These are phyloP conservation scores for Galleria mellonella DNA, from an alignment of 1,140 invertebrate species.

Conservation along the genomic window DNA sequence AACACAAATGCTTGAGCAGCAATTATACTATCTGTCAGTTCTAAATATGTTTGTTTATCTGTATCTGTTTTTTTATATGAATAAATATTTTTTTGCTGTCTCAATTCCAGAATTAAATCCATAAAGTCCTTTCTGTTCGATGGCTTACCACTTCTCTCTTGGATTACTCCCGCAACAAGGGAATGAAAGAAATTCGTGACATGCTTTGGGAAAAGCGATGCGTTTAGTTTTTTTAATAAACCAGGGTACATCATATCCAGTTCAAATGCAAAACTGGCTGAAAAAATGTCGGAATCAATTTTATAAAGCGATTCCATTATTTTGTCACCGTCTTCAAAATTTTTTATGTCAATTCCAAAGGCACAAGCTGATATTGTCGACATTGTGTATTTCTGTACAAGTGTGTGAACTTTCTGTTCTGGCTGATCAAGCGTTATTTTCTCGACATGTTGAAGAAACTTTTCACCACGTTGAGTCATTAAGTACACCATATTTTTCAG, in stretches of 20 bases:
- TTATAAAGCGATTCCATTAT: constrained; percentile 13
- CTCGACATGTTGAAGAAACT: constrained; percentile 36
- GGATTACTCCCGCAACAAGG: constrained; percentile 15
- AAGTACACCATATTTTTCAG: constrained; percentile 74
- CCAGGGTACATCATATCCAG: constrained; percentile 36
- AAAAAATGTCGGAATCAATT: constrained; percentile 23
- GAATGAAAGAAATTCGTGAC: constrained; percentile 24
- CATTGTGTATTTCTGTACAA: constrained; percentile 56
- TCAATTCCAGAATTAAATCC: constrained; percentile 31
- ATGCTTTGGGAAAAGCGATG: constrained; percentile 22
- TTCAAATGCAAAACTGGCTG: constrained; percentile 14
- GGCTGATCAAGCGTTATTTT: constrained; percentile 10
- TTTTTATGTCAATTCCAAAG: constrained; percentile 72
- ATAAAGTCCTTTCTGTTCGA: constrained; percentile 32
- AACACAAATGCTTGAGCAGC: constrained; percentile 48
- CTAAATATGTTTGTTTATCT: constrained; percentile 8
- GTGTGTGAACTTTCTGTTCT: constrained; percentile 52
- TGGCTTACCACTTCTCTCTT: constrained; percentile 18
- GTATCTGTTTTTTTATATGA: constrained; percentile 7
- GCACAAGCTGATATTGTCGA: constrained; percentile 73
- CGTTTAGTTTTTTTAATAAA: constrained; percentile 23
- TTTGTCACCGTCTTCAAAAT: constrained; percentile 28
- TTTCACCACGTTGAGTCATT: constrained; percentile 40
- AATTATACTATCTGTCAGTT: constrained; percentile 36
- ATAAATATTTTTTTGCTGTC: constrained; percentile 36